phyloP scores from a whole-genome alignment of 2,113 vertebrate species.

The Carassius gibelio region DNA sequence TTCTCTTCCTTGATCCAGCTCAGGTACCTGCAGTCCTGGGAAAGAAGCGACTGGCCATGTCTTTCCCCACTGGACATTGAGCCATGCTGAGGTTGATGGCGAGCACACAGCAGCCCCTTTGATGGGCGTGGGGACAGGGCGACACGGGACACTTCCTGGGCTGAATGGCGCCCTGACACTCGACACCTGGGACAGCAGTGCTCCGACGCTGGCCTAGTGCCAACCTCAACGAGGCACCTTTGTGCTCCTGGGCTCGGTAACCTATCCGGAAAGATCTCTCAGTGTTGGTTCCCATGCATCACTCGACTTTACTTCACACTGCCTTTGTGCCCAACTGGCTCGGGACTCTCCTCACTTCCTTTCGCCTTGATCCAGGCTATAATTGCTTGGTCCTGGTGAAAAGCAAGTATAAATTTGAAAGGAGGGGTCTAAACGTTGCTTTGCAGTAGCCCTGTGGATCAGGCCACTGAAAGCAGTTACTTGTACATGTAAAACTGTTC shows the following conservation, averaged over 20 bases:
- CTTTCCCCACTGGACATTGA: slow-evolving; percentile 39
- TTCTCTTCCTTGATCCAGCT: slow-evolving; percentile 33
- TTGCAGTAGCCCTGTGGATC: slow-evolving; percentile 28
- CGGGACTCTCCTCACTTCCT: slow-evolving; percentile 47
- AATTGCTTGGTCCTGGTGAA: slow-evolving; percentile 49
- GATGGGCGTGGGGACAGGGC: slow-evolving; percentile 56
- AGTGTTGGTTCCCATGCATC: slow-evolving; percentile 56
- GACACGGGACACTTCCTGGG: slow-evolving; percentile 71
- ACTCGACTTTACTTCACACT: slow-evolving; percentile 36
- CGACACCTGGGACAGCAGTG: slow-evolving; percentile 73
- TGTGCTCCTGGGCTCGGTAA: slow-evolving; percentile 49
- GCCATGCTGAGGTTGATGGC: slow-evolving; percentile 49
- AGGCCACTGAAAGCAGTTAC: slow-evolving; percentile 29
- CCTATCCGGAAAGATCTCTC: slow-evolving; percentile 56
- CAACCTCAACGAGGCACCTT: slow-evolving; percentile 57
- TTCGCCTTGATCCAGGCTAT: slow-evolving; percentile 37
- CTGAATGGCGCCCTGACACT: slow-evolving; percentile 67
- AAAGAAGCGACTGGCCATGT: slow-evolving; percentile 29
- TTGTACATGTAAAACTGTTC: slow-evolving; percentile 50
- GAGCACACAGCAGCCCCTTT: slow-evolving; percentile 59
- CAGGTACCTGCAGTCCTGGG: slow-evolving; percentile 50
- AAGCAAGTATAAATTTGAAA: slow-evolving; percentile 49
- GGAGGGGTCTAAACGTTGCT: slow-evolving; percentile 32
- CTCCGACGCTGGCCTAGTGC: slow-evolving; percentile 49
- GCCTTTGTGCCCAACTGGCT: slow-evolving; percentile 49